Percentiles rank a stretch among this genome's conserved stretches.
These are phyloP conservation scores for Chondrilla cf. caribensis DNA, from an alignment of 37 sponge, comb jelly and placozoan genomes.

Conservation along the genomic window DNA sequence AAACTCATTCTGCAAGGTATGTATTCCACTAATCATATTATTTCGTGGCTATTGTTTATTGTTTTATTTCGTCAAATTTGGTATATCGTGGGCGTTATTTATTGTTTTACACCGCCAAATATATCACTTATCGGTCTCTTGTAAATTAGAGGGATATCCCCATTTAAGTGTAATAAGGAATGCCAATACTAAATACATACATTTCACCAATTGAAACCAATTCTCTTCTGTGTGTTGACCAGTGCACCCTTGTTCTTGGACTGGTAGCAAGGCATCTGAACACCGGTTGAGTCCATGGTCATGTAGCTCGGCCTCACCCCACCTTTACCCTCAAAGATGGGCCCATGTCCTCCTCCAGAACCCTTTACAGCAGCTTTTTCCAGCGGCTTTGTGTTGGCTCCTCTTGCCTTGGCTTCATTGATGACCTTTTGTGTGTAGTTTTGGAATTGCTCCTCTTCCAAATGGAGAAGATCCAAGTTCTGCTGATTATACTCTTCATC, in stretches of 20 bases:
- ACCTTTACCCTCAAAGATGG: constrained; percentile 34
- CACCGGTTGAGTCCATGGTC: constrained; percentile 48
- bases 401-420: constrained; percentile 40
- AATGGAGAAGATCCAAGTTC: constrained; percentile 4
- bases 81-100: too few species aligned
- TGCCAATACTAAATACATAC: not conserved
- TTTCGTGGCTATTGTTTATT: too few species aligned
- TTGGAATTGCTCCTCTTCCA: constrained; percentile 80
- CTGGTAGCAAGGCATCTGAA: constrained; percentile 73
- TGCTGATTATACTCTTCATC: constrained; percentile 28
- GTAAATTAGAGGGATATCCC: not conserved
- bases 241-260: constrained; percentile 61
- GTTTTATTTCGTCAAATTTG: too few species aligned
- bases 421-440: constrained; percentile 63
- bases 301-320: constrained; percentile 73
- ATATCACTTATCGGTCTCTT: too few species aligned
- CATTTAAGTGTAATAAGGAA: not conserved
- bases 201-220: constrained; percentile 71
- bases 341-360: constrained; percentile 77
- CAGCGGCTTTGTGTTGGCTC: constrained; percentile 31
- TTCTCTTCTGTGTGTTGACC: constrained; percentile 77
- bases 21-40: too few species aligned
- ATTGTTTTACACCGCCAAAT: too few species aligned
- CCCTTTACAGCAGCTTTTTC: constrained; percentile 31
- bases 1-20: too few species aligned